Evolutionary conservation across 2,113 vertebrate genomes (phyloP), one percentile per base, ranked within the genome.

Genomic region (Accipiter cooperii): DNA sequence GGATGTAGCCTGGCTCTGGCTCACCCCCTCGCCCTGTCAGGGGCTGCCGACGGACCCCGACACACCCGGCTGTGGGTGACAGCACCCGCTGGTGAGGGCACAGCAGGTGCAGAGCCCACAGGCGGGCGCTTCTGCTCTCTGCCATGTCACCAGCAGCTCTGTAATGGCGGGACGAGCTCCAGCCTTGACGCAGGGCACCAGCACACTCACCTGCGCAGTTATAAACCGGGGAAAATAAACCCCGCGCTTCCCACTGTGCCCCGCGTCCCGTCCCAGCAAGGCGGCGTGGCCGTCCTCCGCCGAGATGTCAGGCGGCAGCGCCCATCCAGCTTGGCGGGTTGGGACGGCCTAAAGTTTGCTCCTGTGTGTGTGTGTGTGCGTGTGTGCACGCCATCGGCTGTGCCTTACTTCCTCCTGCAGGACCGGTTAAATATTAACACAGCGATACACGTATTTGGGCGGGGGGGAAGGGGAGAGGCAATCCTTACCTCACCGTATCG

Each of bases 351-450:
- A 38, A 17, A 46, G 63, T 57, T 90, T 12, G 36, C 57, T 76
- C 71, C 17, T 0, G 4, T 0, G 90, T 78, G 49, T 13, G 49
- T 21, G 90, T 78, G 49, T 51, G 49, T 47, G n/a, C n/a, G 44
- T 19, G 46, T 17, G 21, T 15, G 21, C 38, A 52, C 81, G 90
- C 74, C 74, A 70, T 20, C 9, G 4, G 18, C 77, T 31, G 33
- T 36, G 75, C 90, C 84, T 71, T 38, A 17, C 75, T 88, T 95
- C 95, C 81, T 90, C 76, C 85, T 65, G 54, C 4, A 8, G 82
- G 25, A 21, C 44, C 1, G 36, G 94, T 97, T 96, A 96, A 97
- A 89, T 36, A 96, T 97, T 97, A 94, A 96, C 92, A 5, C 28
- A 7, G 60, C 10, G 10, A 9, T 15, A 68, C 51, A 13, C 34